These are phyloP conservation scores for Potamilus streckersoni DNA, from an alignment of 1,140 invertebrate species.

Conservation along the genomic window DNA sequence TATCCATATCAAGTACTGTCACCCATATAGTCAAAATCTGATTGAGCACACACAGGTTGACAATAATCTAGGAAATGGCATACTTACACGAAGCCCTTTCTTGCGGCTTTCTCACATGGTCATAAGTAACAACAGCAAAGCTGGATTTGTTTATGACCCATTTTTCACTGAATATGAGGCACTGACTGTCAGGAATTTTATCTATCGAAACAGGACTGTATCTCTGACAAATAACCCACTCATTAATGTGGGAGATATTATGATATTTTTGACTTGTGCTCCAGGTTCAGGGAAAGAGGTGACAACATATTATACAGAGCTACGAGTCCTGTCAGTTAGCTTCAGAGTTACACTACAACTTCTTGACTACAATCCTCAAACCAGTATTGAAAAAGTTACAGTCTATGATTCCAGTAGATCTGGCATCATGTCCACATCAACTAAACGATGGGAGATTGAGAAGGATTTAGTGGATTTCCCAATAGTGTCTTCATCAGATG, in stretches of 20 bases:
- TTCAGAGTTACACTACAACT: slow-evolving; percentile 49
- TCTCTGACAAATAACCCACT: slow-evolving; percentile 18
- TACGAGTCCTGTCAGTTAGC: slow-evolving; percentile 14
- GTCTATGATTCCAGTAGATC: slow-evolving; percentile 47
- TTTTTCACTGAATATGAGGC: slow-evolving; percentile 77
- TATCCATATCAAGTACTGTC: slow-evolving; percentile 87
- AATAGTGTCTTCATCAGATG: slow-evolving; percentile 42
- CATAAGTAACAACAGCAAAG: slow-evolving; percentile 78
- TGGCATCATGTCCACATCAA: slow-evolving; percentile 21
- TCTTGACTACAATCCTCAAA: slow-evolving; percentile 64
- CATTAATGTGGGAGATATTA: slow-evolving; percentile 36
- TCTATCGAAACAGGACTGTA: slow-evolving; percentile 40
- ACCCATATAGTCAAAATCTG: slow-evolving; percentile 74
- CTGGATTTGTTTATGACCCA: slow-evolving; percentile 94
- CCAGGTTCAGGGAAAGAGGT: slow-evolving; percentile 31
- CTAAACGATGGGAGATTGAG: slow-evolving; percentile 56
- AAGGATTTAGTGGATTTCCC: slow-evolving; percentile 66
- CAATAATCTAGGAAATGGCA: slow-evolving; percentile 60
- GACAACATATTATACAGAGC: slow-evolving; percentile 41
- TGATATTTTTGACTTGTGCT: slow-evolving; percentile 34
- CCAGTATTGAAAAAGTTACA: slow-evolving; percentile 57
- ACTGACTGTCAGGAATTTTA: slow-evolving; percentile 55
- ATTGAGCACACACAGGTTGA: slow-evolving; percentile 52
- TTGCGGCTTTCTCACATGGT: slow-evolving; percentile 49
- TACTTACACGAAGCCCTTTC: slow-evolving; percentile 53